A percentile compares a stretch with the other conserved stretches of the same genome.
Conservation (phyloP, 1,140 invertebrate genomes). For the Drosophila navojoa region DNA sequence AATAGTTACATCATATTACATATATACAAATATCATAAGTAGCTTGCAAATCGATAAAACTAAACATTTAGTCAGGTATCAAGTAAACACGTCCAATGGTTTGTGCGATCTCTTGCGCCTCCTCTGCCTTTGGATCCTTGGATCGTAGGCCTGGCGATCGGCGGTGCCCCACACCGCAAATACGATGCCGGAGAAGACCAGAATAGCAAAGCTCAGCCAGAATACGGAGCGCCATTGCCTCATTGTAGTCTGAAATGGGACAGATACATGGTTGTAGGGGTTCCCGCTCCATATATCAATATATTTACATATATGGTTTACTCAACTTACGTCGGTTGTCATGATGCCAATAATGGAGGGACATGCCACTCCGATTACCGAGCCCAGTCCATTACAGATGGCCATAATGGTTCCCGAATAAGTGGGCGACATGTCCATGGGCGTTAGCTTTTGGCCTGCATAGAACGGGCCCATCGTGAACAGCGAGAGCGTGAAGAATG, state of each 20-base stretch:
- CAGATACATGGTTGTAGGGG: too few species aligned
- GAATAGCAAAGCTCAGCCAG: conserved; percentile 12
- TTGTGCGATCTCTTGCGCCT: background rate
- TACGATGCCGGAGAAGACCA: conserved; percentile 4
- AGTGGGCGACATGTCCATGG: conserved; percentile 90
- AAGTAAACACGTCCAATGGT: too few species aligned
- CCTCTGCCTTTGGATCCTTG: background rate
- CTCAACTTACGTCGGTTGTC: conserved; percentile 87
- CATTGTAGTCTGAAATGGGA: conserved; percentile 12
- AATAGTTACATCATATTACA: too few species aligned
- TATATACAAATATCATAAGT: too few species aligned
- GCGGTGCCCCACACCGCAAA: conserved; percentile 31
- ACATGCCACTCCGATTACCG: conserved; percentile 90
- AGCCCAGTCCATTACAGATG: conserved; percentile 90
- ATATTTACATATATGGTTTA: too few species aligned
- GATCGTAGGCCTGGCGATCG: conserved; percentile 41
- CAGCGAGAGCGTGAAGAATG: conserved; percentile 48
- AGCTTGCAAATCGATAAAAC: too few species aligned
- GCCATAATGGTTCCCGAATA: conserved; percentile 92
- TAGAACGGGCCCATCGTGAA: conserved; percentile 88
- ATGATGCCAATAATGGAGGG: conserved; percentile 90
- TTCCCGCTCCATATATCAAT: background rate
- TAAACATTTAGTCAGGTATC: too few species aligned
- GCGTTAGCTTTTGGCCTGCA: conserved; percentile 89
- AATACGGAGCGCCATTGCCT: conserved; percentile 41